A percentile compares a stretch with the other conserved stretches of the same genome.
Evolutionary conservation across 2,113 vertebrate genomes (phyloP).

Genomic region (Cynopterus brachyotis): DNA sequence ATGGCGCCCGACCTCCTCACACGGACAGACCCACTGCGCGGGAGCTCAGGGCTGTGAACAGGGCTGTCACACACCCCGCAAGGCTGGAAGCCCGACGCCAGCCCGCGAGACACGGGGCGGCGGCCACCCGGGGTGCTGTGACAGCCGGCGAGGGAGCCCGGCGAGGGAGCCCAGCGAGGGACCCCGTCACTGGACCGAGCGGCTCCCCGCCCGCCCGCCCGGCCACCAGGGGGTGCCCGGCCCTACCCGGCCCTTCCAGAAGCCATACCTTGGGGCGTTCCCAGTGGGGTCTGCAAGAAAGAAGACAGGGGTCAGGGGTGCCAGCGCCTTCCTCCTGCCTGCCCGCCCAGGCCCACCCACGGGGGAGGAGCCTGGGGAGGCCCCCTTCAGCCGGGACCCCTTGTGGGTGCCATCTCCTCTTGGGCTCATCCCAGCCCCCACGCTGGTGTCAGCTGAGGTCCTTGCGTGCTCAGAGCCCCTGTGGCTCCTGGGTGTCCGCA

Average conservation of each 20-base stretch:
- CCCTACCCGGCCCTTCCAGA: background rate
- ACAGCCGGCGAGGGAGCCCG: too few relatives aligned
- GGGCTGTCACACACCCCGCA: too few relatives aligned
- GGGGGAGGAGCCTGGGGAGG: background rate
- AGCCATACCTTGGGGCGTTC: conserved; percentile 84
- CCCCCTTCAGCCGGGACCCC: background rate
- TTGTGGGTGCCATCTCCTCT: background rate
- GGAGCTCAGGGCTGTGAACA: too few relatives aligned
- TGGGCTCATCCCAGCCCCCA: background rate
- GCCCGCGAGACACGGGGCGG: too few relatives aligned
- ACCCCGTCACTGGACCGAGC: too few relatives aligned
- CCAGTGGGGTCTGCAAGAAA: conserved; percentile 84
- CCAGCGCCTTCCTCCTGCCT: fast-evolving
- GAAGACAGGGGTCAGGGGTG: conserved; percentile 65
- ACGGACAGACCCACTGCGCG: background rate
- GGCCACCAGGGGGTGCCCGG: conserved; percentile 17
- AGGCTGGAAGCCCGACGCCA: too few relatives aligned
- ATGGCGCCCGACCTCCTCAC: too few relatives aligned
- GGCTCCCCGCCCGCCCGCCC: fast-evolving
- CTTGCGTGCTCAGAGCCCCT: background rate
- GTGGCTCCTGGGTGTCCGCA: background rate
- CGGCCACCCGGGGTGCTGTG: too few relatives aligned
- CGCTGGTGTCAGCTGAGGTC: background rate
- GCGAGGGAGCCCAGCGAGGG: too few relatives aligned
- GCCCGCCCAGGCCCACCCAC: background rate